Percentiles rank a stretch among this genome's conserved stretches.
Conservation (phyloP, 2,113 vertebrate genomes). For the Pelobates fuscus region DNA sequence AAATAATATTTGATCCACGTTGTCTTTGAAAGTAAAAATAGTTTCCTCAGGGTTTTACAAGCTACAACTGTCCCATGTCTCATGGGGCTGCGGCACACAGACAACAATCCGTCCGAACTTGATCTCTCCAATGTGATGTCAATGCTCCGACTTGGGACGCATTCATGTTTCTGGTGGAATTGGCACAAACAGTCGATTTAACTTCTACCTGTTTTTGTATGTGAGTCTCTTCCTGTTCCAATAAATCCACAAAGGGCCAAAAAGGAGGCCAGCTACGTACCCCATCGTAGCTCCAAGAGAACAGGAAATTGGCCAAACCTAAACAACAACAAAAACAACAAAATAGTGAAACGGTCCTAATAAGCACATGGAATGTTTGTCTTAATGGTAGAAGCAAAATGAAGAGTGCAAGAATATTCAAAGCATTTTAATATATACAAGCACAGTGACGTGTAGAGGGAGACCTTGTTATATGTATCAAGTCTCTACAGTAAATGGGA, state of each 20-base stretch:
- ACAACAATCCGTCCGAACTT: slow-evolving; percentile 62
- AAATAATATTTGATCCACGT: slow-evolving; percentile 64
- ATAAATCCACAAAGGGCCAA: slow-evolving; percentile 91
- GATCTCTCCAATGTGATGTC: not conserved
- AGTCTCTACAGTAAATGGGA: no score
- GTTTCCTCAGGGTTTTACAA: slow-evolving; percentile 79
- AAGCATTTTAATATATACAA: no score
- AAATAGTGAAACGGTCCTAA: not conserved
- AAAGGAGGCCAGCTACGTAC: slow-evolving; percentile 82
- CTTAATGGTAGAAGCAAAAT: slow-evolving; percentile 10
- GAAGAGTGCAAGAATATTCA: no score
- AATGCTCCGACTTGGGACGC: slow-evolving; percentile 7
- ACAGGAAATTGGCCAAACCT: slow-evolving; percentile 98
- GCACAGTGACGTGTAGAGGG: no score
- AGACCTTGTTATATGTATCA: no score
- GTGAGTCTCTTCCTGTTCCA: slow-evolving; percentile 93
- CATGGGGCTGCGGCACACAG: slow-evolving; percentile 54
- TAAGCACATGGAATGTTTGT: not conserved
- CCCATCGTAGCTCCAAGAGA: slow-evolving; percentile 88
- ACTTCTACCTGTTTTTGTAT: slow-evolving; percentile 89
- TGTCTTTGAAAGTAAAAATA: slow-evolving; percentile 73
- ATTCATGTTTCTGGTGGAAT: slow-evolving; percentile 62
- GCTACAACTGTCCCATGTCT: slow-evolving; percentile 71
- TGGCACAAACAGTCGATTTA: slow-evolving; percentile 63
- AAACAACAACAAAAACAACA: slow-evolving; percentile 51